Conservation (phyloP, 2,113 vertebrate species). For the Neolamprologus falcicula region DNA sequence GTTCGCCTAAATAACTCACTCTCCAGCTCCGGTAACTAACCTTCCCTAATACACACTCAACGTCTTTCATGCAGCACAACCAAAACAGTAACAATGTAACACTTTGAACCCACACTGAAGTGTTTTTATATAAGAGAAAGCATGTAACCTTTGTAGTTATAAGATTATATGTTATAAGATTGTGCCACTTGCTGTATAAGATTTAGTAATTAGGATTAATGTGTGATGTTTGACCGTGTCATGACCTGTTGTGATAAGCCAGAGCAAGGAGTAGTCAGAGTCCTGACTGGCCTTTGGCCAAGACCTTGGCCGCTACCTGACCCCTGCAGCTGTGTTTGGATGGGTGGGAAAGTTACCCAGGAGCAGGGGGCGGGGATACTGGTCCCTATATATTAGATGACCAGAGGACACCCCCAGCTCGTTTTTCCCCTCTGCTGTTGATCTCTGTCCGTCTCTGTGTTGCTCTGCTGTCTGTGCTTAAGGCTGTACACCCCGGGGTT, state of each 20-base stretch:
- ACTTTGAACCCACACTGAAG: too few relatives aligned
- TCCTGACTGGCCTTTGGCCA: background rate
- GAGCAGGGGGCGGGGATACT: background rate
- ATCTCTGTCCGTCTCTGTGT: too few relatives aligned
- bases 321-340: background rate
- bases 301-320: background rate
- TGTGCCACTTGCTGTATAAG: too few relatives aligned
- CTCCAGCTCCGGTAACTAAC: rapidly evolving
- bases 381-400: background rate
- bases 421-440: background rate
- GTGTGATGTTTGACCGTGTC: too few relatives aligned
- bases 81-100: rapidly evolving
- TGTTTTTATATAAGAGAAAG: rapidly evolving
- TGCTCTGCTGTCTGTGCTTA: background rate
- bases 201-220: too few relatives aligned
- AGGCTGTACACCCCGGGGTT: background rate
- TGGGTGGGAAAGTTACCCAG: background rate
- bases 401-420: too few relatives aligned
- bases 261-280: rapidly evolving
- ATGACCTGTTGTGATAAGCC: background rate
- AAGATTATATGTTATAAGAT: too few relatives aligned
- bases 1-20: background rate
- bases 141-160: rapidly evolving
- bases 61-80: background rate
- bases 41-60: background rate